Conservation (phyloP, 2,113 vertebrate genomes). For the Petrocephalus microphthalmus region DNA sequence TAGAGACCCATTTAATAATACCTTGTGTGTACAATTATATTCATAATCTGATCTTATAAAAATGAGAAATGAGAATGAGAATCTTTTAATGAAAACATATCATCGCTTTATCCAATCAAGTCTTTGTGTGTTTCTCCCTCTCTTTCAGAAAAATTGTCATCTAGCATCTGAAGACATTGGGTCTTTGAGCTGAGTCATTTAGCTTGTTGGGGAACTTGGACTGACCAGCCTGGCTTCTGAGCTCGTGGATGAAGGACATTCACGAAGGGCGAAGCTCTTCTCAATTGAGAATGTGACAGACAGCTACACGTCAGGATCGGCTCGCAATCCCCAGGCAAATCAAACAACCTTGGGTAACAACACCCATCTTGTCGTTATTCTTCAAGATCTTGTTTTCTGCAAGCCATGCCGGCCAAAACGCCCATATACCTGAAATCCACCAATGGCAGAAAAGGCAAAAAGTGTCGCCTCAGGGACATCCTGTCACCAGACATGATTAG, state of each 20-base stretch:
- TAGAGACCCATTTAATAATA: neutral
- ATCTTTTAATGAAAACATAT: neutral
- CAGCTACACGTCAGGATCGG: conserved; percentile 21
- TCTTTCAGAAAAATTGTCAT: conserved; percentile 44
- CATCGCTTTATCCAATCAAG: neutral
- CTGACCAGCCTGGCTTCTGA: neutral
- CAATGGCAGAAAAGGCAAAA: conserved; percentile 93
- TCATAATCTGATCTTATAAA: neutral
- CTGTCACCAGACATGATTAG: conserved; percentile 97
- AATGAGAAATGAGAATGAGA: neutral
- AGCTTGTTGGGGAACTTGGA: neutral
- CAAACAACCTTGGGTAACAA: neutral
- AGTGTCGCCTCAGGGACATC: conserved; percentile 89
- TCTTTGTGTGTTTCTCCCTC: conserved; percentile 32
- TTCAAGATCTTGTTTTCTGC: conserved; percentile 29
- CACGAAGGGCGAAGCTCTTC: neutral
- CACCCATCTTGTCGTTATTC: conserved; percentile 14
- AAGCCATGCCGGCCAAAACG: conserved; percentile 91
- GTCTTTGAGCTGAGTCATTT: neutral
- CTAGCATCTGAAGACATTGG: conserved; percentile 22
- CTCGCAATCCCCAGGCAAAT: conserved; percentile 11
- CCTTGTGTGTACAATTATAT: neutral
- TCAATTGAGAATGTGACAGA: conserved; percentile 61
- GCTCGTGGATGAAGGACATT: neutral
- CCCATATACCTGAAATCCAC: conserved; percentile 93